A percentile compares a stretch with the other conserved stretches of the same genome.
These are phyloP conservation scores for Lamellibrachia columna DNA, from an alignment of 2,888 invertebrate species.

Conservation along the genomic window DNA sequence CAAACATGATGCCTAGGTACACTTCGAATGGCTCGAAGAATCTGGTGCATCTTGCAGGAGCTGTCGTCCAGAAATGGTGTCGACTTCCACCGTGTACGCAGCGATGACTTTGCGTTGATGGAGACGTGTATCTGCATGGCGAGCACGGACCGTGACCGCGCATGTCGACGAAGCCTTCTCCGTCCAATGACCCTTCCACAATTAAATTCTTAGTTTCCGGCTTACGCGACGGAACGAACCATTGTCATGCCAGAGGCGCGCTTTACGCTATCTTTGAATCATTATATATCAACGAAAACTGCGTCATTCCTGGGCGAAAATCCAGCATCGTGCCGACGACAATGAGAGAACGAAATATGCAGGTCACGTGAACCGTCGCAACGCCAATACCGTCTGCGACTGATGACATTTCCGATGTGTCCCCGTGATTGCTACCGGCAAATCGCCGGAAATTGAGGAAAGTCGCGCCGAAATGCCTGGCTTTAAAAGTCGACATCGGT, in stretches of 20 bases:
- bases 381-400: not conserved
- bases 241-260: not conserved
- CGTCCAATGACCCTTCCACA: not conserved
- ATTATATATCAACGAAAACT: not conserved
- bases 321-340: not conserved
- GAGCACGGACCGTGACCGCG: not conserved
- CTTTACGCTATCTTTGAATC: not conserved
- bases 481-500: not conserved
- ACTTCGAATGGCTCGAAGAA: not conserved
- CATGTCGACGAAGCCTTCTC: not conserved
- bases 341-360: not conserved
- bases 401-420: not conserved
- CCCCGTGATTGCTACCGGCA: not conserved
- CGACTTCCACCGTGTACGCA: not conserved
- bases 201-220: not conserved
- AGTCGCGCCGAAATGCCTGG: not conserved
- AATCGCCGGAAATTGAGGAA: constrained; percentile 7
- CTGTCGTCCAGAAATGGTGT: not conserved
- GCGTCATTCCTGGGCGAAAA: constrained; percentile 3
- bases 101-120: no score
- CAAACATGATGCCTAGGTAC: not conserved
- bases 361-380: not conserved
- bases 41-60: not conserved
- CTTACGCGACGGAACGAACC: not conserved
- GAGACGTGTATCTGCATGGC: no score